phyloP scores from a whole-genome alignment of 2,113 vertebrate species.

The Parus major region DNA sequence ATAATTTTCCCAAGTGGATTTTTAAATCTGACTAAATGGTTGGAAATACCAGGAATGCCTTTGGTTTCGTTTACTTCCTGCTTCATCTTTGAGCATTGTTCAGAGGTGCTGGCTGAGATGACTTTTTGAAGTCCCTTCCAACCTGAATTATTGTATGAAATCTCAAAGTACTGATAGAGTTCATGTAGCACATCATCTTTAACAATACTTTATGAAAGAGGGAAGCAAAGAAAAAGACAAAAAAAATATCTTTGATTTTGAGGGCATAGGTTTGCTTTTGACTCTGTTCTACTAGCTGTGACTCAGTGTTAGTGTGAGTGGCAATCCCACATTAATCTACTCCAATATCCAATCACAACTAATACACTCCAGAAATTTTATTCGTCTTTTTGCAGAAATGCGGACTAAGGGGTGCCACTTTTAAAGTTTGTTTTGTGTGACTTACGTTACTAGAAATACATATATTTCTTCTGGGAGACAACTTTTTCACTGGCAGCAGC shows the following conservation, averaged over 20 bases:
- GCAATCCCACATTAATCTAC: background rate
- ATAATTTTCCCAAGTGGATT: background rate
- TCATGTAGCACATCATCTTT: background rate
- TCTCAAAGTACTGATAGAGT: background rate
- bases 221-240: background rate
- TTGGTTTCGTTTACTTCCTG: background rate
- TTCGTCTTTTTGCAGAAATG: background rate
- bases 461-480: background rate
- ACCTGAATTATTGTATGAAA: background rate
- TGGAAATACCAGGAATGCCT: background rate
- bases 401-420: background rate
- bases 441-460: fast-evolving
- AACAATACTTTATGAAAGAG: background rate
- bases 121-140: background rate
- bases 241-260: background rate
- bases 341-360: background rate
- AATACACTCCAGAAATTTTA: background rate
- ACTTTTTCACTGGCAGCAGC: background rate
- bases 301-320: background rate
- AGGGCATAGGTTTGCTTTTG: background rate
- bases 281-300: background rate
- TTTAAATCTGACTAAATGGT: background rate
- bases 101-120: background rate
- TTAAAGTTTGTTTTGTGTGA: background rate
- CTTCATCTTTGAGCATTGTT: background rate